Conservation (phyloP, 1,140 invertebrate species). For the Sesamia nonagrioides region DNA sequence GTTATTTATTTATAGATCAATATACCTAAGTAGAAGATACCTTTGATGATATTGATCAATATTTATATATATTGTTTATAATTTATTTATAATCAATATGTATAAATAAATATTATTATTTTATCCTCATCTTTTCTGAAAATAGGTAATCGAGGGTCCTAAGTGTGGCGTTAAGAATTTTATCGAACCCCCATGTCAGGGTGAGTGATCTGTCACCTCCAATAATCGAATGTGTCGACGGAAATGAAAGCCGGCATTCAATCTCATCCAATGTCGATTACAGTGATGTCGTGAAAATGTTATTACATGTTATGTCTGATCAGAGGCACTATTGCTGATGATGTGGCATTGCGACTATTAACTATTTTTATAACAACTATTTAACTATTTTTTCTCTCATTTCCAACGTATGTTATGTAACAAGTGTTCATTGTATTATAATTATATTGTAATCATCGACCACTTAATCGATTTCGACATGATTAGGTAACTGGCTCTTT, state of each 20-base stretch:
- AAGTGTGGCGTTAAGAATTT: background rate
- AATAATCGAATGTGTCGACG: constrained; percentile 37
- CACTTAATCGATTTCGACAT: background rate
- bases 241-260: constrained; percentile 41
- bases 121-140: background rate
- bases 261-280: constrained; percentile 31
- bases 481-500: constrained; percentile 11
- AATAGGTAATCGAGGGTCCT: background rate
- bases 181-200: constrained; percentile 14
- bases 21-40: too few species aligned
- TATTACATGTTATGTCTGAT: constrained; percentile 13
- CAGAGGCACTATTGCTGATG: background rate
- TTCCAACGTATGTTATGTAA: background rate
- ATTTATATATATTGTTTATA: too few species aligned
- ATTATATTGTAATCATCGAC: too few species aligned
- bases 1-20: too few species aligned
- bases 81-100: too few species aligned
- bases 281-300: constrained; percentile 30
- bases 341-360: background rate
- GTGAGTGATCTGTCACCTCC: constrained; percentile 40
- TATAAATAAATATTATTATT: background rate
- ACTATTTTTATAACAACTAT: background rate
- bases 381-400: constrained; percentile 6
- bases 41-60: too few species aligned
- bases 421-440: background rate